phyloP scores from a whole-genome alignment of 1,140 invertebrate genomes.

The Campodea augens region DNA sequence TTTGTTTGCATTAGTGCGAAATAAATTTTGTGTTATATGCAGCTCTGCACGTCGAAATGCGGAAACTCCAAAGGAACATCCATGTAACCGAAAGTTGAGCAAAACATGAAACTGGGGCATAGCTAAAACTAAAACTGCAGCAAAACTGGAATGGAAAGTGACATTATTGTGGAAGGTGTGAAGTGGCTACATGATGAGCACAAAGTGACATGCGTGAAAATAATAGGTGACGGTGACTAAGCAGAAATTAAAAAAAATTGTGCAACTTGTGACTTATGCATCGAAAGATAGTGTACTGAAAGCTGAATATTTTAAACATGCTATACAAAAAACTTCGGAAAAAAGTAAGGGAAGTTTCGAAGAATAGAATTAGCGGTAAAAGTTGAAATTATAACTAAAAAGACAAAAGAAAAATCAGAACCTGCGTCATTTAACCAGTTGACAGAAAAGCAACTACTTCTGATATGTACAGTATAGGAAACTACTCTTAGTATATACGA shows the following conservation, averaged over 20 bases:
- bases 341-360: not conserved
- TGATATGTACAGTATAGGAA: no score
- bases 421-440: no score
- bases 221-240: not conserved
- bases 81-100: slow-evolving; percentile 7
- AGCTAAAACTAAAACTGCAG: no score
- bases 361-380: no score
- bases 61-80: slow-evolving; percentile 1
- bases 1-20: slow-evolving; percentile 5
- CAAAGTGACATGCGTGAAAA: slow-evolving; percentile 1
- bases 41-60: not conserved
- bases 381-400: no score
- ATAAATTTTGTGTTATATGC: slow-evolving; percentile 9
- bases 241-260: not conserved
- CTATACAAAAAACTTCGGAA: slow-evolving; percentile 11
- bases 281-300: not conserved
- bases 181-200: not conserved
- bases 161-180: not conserved
- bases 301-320: slow-evolving; percentile 17
- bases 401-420: no score
- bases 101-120: no score
- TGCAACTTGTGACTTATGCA: not conserved
- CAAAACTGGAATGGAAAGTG: slow-evolving; percentile 8
- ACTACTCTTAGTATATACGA: no score
- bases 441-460: no score